Percentiles rank a stretch among this genome's conserved stretches.
phyloP scores from a whole-genome alignment of 2,797 vertebrate species.

The Adrianichthys oophorus region DNA sequence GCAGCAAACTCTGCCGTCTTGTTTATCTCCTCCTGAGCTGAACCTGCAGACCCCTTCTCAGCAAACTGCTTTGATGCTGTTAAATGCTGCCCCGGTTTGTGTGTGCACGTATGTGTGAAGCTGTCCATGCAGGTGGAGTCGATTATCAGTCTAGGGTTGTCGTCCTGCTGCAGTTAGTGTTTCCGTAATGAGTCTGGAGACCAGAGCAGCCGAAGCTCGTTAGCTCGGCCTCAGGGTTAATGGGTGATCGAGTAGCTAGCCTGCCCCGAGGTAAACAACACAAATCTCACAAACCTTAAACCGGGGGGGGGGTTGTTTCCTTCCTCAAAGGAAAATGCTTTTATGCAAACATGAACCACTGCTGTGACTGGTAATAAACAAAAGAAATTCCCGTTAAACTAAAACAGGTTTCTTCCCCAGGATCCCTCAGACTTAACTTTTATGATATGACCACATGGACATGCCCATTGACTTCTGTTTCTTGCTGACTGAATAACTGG shows the following conservation, averaged over 20 bases:
- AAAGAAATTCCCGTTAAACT: too few relatives aligned
- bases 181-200: conserved; percentile 62
- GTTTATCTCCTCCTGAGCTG: background rate
- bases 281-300: conserved; percentile 25
- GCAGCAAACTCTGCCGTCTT: too few relatives aligned
- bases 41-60: too few relatives aligned
- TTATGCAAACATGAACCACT: background rate
- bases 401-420: too few relatives aligned
- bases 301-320: conserved; percentile 21
- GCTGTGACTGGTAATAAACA: background rate
- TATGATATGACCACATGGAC: too few relatives aligned
- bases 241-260: conserved; percentile 46
- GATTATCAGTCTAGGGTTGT: conserved; percentile 41
- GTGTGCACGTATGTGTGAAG: conserved; percentile 4
- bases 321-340: conserved; percentile 11
- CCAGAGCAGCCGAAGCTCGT: conserved; percentile 46
- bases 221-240: conserved; percentile 58
- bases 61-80: too few relatives aligned
- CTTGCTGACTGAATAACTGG: too few relatives aligned
- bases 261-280: conserved; percentile 50
- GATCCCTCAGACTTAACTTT: too few relatives aligned
- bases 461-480: too few relatives aligned
- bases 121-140: conserved; percentile 28
- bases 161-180: conserved; percentile 45
- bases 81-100: background rate